Evolutionary conservation across 2,888 invertebrate species (phyloP).

Genomic region (Chalcosyrphus nemorum): DNA sequence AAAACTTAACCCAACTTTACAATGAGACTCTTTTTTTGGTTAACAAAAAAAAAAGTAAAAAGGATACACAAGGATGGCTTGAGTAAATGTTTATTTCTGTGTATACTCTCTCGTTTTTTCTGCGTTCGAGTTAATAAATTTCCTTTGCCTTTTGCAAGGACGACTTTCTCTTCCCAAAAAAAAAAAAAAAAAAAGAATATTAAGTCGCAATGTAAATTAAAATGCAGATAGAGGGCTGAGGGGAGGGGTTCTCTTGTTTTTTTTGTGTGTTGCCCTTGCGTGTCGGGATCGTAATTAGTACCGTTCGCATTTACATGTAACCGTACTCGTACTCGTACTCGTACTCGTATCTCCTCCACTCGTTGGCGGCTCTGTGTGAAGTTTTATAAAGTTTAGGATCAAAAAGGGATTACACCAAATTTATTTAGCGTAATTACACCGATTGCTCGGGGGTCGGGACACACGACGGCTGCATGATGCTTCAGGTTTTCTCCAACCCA

Average conservation of each 20-base stretch:
- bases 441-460: slow-evolving; percentile 50
- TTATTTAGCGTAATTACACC: slow-evolving; percentile 72
- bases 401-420: slow-evolving; percentile 71
- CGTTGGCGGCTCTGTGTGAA: slow-evolving; percentile 30
- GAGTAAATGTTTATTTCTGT: slow-evolving; percentile 54
- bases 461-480: slow-evolving; percentile 31
- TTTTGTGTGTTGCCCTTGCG: slow-evolving; percentile 56
- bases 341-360: slow-evolving; percentile 29
- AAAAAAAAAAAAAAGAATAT: too few species aligned
- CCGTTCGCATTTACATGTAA: slow-evolving; percentile 58
- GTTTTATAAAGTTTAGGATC: slow-evolving; percentile 70
- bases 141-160: slow-evolving; percentile 4
- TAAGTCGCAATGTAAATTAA: slow-evolving; percentile 70
- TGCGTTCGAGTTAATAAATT: slow-evolving; percentile 61
- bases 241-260: neutral
- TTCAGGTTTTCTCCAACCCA: neutral
- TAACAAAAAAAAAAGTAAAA: slow-evolving; percentile 23
- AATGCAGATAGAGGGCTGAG: slow-evolving; percentile 42
- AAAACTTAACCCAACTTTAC: neutral
- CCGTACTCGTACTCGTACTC: too few species aligned
- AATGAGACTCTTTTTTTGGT: slow-evolving; percentile 3
- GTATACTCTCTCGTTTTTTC: slow-evolving; percentile 24
- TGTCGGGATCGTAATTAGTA: slow-evolving; percentile 71
- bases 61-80: slow-evolving; percentile 53
- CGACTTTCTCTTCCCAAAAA: neutral